These are phyloP conservation scores for Cheumatopsyche charites DNA, from an alignment of 1,140 invertebrate species.

Conservation along the genomic window DNA sequence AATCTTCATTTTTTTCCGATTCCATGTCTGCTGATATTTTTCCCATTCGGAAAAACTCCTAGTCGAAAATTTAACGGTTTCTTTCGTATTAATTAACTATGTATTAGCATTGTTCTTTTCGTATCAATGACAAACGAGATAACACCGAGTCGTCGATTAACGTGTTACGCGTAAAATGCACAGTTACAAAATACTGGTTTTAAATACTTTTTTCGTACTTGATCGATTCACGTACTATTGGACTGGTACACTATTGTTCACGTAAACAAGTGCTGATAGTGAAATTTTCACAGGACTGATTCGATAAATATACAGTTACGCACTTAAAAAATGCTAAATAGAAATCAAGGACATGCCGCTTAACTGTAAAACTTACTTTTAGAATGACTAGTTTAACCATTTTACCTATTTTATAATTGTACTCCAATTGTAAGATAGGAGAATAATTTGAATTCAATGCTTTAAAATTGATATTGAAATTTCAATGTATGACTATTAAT, in stretches of 20 bases:
- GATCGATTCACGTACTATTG: background rate
- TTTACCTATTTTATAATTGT: too few species aligned
- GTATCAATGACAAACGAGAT: constrained; percentile 21
- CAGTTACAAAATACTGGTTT: constrained; percentile 10
- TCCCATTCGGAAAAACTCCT: background rate
- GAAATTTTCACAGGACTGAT: background rate
- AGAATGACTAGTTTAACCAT: too few species aligned
- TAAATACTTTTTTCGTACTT: constrained; percentile 5
- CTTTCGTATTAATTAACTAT: background rate
- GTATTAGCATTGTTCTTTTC: constrained; percentile 4
- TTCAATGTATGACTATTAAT: too few species aligned
- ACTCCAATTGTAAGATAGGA: too few species aligned
- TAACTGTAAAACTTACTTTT: too few species aligned
- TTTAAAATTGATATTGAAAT: too few species aligned
- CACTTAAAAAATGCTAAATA: too few species aligned
- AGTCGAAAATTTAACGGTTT: background rate
- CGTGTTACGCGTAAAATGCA: constrained; percentile 1
- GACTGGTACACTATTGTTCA: background rate
- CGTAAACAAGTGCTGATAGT: background rate
- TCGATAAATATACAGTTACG: background rate
- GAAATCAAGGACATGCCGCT: too few species aligned
- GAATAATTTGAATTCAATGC: too few species aligned
- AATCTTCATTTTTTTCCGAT: background rate
- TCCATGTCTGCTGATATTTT: too few species aligned
- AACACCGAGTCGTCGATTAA: background rate